Conservation (phyloP, 2,888 invertebrate genomes). For the Pemphredon lugubris region DNA sequence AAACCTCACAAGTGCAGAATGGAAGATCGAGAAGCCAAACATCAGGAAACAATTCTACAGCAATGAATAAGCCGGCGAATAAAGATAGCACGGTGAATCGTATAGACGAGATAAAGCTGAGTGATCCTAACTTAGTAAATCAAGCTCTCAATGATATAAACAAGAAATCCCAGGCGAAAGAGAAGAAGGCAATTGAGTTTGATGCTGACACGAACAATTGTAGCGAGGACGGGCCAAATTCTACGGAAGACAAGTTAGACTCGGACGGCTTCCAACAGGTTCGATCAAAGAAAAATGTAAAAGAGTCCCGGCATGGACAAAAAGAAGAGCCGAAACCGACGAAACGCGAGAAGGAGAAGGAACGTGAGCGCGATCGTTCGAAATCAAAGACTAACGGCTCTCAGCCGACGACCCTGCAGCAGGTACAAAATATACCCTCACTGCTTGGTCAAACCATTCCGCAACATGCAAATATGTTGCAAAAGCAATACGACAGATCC, state of each 20-base stretch:
- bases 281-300: conserved; percentile 89
- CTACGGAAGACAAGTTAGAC: conserved; percentile 80
- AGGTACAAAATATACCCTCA: conserved; percentile 82
- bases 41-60: conserved; percentile 71
- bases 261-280: conserved; percentile 93
- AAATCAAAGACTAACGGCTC: conserved; percentile 76
- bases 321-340: conserved; percentile 75
- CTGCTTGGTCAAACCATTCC: conserved; percentile 82
- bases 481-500: conserved; percentile 74
- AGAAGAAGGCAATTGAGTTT: conserved; percentile 81
- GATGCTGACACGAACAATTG: conserved; percentile 83
- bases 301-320: conserved; percentile 82
- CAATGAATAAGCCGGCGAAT: conserved; percentile 63
- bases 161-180: conserved; percentile 74
- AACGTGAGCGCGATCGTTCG: conserved; percentile 78
- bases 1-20: conserved; percentile 73
- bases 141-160: conserved; percentile 82
- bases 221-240: conserved; percentile 79
- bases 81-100: conserved; percentile 82
- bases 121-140: conserved; percentile 83
- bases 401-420: conserved; percentile 65
- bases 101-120: conserved; percentile 83
- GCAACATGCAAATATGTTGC: conserved; percentile 80
- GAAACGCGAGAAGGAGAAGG: conserved; percentile 73
- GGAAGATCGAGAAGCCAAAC: conserved; percentile 74